Evolutionary conservation across 2,888 invertebrate species (phyloP).

Genomic region (Sympetrum striolatum): DNA sequence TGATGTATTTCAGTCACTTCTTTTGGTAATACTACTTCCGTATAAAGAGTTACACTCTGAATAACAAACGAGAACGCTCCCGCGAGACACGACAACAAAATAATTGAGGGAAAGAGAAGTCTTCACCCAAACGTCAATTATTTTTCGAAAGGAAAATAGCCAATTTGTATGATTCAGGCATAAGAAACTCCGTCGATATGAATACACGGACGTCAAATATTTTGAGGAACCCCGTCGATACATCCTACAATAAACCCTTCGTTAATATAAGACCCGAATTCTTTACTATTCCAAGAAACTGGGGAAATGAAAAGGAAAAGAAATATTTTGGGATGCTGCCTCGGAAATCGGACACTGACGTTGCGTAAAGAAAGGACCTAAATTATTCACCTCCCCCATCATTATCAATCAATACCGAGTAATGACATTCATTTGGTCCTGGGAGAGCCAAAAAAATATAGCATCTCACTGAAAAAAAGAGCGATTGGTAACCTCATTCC

Average conservation of each 20-base stretch:
- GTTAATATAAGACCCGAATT: neutral
- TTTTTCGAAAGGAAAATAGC: constrained; percentile 10
- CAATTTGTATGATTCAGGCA: neutral
- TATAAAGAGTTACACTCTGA: too few relatives aligned
- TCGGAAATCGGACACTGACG: neutral
- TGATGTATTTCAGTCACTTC: too few relatives aligned
- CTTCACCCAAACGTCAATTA: neutral
- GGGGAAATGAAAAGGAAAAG: neutral
- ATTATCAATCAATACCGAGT: neutral
- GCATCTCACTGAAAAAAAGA: neutral
- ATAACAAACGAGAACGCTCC: neutral
- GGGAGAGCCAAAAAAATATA: neutral
- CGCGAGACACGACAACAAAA: neutral
- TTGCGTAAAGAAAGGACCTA: neutral
- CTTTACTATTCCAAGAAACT: neutral
- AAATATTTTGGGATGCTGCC: neutral
- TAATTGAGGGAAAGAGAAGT: neutral
- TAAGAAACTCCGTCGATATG: neutral
- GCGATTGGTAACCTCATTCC: neutral
- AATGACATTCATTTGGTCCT: neutral
- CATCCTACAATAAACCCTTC: neutral
- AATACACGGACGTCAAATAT: neutral
- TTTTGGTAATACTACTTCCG: too few relatives aligned
- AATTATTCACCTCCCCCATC: neutral
- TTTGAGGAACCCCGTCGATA: neutral